Conservation (phyloP, 2,888 invertebrate species). For the Rhingia rostrata region DNA sequence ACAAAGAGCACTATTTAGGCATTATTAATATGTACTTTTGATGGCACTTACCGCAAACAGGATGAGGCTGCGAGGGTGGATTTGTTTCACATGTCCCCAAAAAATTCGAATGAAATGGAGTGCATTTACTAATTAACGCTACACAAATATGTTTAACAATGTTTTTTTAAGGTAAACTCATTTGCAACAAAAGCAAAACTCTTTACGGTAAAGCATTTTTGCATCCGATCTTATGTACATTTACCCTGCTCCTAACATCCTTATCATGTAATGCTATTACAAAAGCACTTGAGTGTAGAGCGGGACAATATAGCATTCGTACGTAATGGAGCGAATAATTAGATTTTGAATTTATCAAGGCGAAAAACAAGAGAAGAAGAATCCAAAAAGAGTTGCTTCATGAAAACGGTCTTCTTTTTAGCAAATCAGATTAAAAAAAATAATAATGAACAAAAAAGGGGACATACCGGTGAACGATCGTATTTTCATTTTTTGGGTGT, state of each 20-base stretch:
- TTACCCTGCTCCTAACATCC: background rate
- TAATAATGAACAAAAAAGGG: background rate
- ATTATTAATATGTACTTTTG: constrained; percentile 39
- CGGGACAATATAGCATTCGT: constrained; percentile 11
- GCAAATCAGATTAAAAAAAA: background rate
- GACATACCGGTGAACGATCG: background rate
- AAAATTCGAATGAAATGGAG: constrained; percentile 1
- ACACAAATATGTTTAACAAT: background rate
- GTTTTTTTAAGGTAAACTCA: constrained; percentile 8
- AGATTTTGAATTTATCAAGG: constrained; percentile 46
- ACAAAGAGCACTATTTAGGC: constrained; percentile 37
- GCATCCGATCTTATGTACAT: constrained; percentile 4
- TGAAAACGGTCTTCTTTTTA: too few relatives aligned
- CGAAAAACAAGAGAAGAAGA: background rate
- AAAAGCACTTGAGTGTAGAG: constrained; percentile 18
- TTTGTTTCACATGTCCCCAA: constrained; percentile 12
- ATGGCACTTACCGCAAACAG: constrained; percentile 11
- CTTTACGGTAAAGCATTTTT: constrained; percentile 24
- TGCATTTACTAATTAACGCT: constrained; percentile 16
- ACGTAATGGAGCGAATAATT: constrained; percentile 48
- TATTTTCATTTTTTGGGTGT: too few relatives aligned
- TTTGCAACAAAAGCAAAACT: background rate
- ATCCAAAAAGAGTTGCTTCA: constrained; percentile 2
- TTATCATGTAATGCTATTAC: constrained; percentile 2
- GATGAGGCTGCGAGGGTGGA: background rate